Conservation (phyloP, 2,113 vertebrate genomes). For the Lasiurus borealis region DNA sequence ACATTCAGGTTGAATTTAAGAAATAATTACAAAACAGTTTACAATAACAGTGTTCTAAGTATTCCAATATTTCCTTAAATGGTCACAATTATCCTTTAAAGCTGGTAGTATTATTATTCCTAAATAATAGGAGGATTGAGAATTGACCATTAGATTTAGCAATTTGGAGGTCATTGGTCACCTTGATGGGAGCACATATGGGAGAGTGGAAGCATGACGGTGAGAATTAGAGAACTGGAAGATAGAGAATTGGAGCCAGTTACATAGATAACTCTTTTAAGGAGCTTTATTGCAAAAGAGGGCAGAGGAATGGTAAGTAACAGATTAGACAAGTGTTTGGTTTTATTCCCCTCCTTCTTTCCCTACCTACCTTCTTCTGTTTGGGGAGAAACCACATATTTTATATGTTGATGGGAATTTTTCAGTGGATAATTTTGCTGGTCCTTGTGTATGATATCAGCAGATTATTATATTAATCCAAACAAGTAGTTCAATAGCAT, state of each 20-base stretch:
- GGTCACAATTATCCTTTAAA: not conserved
- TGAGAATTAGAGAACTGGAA: not conserved
- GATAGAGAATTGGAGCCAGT: not conserved
- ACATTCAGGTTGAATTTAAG: not conserved
- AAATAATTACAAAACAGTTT: not conserved
- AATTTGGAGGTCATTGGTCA: not conserved
- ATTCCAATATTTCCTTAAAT: not conserved
- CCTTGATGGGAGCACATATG: not conserved
- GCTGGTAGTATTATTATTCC: not conserved
- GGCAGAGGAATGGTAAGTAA: not conserved
- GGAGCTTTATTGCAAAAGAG: not conserved
- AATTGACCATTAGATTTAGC: not conserved
- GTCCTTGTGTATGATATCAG: not conserved
- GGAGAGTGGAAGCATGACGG: not conserved
- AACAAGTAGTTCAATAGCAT: not conserved
- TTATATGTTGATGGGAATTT: not conserved
- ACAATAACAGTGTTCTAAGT: not conserved
- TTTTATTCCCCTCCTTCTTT: not conserved
- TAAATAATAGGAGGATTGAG: not conserved
- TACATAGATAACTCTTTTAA: not conserved
- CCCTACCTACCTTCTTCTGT: not conserved
- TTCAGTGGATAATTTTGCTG: not conserved
- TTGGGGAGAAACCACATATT: not conserved
- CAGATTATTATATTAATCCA: not conserved
- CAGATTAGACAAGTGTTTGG: not conserved